phyloP scores from a whole-genome alignment of 2,888 invertebrate genomes.

The Octonoba sinensis region DNA sequence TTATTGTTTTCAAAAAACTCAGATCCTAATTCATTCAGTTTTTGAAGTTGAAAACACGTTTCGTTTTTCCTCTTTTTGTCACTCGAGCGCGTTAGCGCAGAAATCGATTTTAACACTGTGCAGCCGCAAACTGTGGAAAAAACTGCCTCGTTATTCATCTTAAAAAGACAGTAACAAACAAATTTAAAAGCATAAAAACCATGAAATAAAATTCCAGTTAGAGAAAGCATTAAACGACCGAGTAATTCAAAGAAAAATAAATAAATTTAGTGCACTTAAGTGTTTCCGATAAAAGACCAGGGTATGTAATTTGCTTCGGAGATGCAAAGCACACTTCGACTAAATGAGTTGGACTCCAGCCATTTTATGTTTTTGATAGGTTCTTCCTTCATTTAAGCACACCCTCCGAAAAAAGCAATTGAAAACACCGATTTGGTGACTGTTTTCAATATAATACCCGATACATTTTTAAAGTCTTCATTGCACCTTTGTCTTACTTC shows the following conservation, averaged over 20 bases:
- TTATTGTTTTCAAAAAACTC: too few species aligned
- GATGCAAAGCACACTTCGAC: constrained; percentile 28
- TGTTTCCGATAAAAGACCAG: constrained; percentile 7
- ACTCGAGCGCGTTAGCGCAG: too few species aligned
- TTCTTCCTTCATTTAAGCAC: constrained; percentile 10
- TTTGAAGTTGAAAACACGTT: too few species aligned
- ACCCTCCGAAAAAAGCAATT: constrained; percentile 7
- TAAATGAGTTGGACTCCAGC: constrained; percentile 48
- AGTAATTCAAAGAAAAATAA: constrained; percentile 17
- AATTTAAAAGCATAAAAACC: constrained; percentile 1
- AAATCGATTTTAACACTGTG: too few species aligned
- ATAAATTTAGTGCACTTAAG: constrained; percentile 24
- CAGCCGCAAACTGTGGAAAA: too few species aligned
- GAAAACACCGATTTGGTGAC: neutral
- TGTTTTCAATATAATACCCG: too few species aligned
- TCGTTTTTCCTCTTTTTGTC: too few species aligned
- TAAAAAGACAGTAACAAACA: neutral
- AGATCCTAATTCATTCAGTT: too few species aligned
- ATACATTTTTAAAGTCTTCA: too few species aligned
- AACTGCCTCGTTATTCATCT: neutral
- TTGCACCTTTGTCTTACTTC: too few species aligned
- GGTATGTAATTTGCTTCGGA: constrained; percentile 39
- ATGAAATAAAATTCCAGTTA: constrained; percentile 18
- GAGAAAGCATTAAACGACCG: constrained; percentile 21
- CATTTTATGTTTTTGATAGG: constrained; percentile 30